Base-by-base conservation (phyloP, 1,140 invertebrate species). In the Drosophila pallidifrons region DNA sequence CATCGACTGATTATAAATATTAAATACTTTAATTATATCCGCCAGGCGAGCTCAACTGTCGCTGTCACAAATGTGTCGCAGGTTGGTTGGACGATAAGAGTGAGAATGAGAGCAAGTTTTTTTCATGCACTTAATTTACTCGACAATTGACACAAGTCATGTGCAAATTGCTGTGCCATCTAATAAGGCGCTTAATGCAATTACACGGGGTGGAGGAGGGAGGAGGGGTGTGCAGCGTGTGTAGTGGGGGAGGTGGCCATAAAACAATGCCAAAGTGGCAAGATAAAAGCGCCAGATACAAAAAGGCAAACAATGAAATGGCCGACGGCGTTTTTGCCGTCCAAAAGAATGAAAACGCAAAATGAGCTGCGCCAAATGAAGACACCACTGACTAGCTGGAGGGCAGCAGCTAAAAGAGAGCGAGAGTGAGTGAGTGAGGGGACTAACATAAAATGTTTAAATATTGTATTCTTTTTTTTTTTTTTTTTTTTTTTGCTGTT, bases 171-270 rank as follows among this genome's bases (percentile, higher is more conserved):
- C 81, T 85, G 68, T 74, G 77, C 51, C 74, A 85, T 77, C 81
- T 85, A 85, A 77, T 85, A 83, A 83, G 77, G 55, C 77, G 77
- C 77, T 85, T 85, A 85, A 80, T 74, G 81, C 81, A 85, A 81
- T 85, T 80, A 80, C n/a, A 25, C 20, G 20, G 25, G 52, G 15
- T 49, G 13, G 51, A 41, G 41, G 52, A 41, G n/a, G 51, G 11
- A 1, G n/a, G 11, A 1, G 3, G 13, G 13, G 51, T 5, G 3
- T 1, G 30, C 8, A 11, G 15, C 7, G 13, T 38, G 20, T 7
- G 45, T 25, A 25, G 2, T 57, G n/a, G 25, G 51, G 10, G 8
- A 25, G 57, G 35, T 25, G 58, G 55, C 65, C 73, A 77, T 83
- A 85, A 83, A 83, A 83, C 81, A 83, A 83, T 83, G 81, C 67